Conservation (phyloP, 2,797 vertebrate genomes). For the Salmo trutta region DNA sequence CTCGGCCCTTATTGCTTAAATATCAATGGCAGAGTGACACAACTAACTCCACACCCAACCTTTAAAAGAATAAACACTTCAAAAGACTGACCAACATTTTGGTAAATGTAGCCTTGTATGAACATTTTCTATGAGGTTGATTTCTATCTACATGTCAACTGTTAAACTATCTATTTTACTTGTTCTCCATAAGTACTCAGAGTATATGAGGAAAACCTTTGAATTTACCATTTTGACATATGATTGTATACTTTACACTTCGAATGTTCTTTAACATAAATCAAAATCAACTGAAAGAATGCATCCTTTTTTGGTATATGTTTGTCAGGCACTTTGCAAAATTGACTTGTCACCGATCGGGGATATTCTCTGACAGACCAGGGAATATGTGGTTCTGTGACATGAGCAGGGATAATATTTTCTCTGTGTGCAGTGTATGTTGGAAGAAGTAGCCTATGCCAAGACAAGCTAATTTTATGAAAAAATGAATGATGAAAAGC, state of each 20-base stretch:
- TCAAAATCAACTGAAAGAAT: conserved; percentile 9
- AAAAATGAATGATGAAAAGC: no score
- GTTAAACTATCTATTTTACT: not conserved
- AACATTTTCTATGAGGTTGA: no score
- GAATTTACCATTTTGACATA: conserved; percentile 31
- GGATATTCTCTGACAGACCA: no score
- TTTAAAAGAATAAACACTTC: not conserved
- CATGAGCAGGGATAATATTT: no score
- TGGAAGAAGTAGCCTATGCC: no score
- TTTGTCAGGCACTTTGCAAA: not conserved
- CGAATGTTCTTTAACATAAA: conserved; percentile 42
- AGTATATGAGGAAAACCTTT: not conserved
- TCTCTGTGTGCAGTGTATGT: no score
- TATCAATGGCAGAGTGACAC: not conserved
- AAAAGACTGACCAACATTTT: not conserved
- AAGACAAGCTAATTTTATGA: no score
- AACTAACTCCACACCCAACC: not conserved
- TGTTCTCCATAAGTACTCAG: not conserved
- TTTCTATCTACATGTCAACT: not conserved
- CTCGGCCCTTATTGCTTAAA: no score
- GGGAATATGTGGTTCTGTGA: no score
- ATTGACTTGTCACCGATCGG: not conserved
- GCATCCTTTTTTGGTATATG: not conserved
- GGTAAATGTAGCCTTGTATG: not conserved
- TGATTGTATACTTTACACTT: conserved; percentile 35